Percentiles rank a stretch among this genome's conserved stretches.
Conservation (phyloP, 2,888 invertebrate genomes). For the Spilarctia lutea region DNA sequence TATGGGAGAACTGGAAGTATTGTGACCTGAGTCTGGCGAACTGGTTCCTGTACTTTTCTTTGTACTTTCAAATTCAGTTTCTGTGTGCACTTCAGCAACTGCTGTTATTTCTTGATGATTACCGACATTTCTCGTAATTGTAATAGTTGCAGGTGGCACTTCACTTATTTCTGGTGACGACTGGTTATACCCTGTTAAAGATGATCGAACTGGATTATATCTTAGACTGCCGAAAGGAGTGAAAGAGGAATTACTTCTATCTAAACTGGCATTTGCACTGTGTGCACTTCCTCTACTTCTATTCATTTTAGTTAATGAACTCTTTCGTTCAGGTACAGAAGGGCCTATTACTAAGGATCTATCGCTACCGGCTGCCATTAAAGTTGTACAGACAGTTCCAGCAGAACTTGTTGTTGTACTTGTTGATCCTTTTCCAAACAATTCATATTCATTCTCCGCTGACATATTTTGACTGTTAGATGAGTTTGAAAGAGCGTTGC, state of each 20-base stretch:
- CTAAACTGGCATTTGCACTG: conserved; percentile 86
- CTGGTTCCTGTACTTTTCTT: conserved; percentile 89
- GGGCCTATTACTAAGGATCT: conserved; percentile 89
- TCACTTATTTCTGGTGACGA: conserved; percentile 76
- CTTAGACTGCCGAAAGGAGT: conserved; percentile 76
- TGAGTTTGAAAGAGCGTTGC: conserved; percentile 90
- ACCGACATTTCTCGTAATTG: conserved; percentile 77
- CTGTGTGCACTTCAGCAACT: conserved; percentile 86
- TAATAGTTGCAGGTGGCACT: conserved; percentile 69
- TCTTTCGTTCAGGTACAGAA: conserved; percentile 93
- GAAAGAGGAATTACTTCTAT: conserved; percentile 81
- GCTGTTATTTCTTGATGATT: conserved; percentile 86
- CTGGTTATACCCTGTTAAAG: conserved; percentile 71
- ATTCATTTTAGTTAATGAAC: conserved; percentile 89
- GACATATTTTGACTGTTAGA: conserved; percentile 90
- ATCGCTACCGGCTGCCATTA: conserved; percentile 90
- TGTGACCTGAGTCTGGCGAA: conserved; percentile 93
- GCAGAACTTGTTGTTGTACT: conserved; percentile 96
- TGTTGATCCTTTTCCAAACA: conserved; percentile 96
- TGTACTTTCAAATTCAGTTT: conserved; percentile 78
- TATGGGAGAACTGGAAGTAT: conserved; percentile 93
- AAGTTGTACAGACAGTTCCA: conserved; percentile 95
- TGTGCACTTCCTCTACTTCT: conserved; percentile 83
- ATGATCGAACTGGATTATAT: conserved; percentile 72
- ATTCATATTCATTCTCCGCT: conserved; percentile 95